Evolutionary conservation across 2,888 invertebrate species (phyloP), one percentile per base, ranked within the genome.

Genomic region (Branchipolynoe longqiensis): DNA sequence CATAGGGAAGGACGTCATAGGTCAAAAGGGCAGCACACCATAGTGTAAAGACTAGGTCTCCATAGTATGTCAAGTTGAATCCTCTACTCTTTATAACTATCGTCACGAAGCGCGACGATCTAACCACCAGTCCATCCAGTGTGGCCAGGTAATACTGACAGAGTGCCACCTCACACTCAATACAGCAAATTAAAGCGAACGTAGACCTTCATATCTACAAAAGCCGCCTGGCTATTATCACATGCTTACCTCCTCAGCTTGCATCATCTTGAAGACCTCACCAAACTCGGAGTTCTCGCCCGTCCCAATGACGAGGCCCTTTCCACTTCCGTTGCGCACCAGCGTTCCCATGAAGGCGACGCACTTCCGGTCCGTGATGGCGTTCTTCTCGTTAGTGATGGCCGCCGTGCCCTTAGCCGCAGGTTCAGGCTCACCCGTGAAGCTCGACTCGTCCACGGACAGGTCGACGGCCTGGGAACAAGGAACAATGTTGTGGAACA

Each of bases 211-310:
- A n/a, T n/a, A n/a, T n/a, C n/a, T n/a, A n/a, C n/a, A n/a, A n/a
- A n/a, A n/a, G n/a, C n/a, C n/a, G n/a, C n/a, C n/a, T n/a, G n/a
- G n/a, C n/a, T n/a, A n/a, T n/a, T n/a, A n/a, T n/a, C n/a, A 3
- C 12, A 18, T 69, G 22, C 87, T 87, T 88, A 94, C 94, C 94
- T 99, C 99, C 94, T 99, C 99, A 0, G 97, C 97, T 94, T 98
- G 97, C 99, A 99, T 99, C 98, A 99, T 98, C 87, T 97, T 97
- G 95, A 99, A 99, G 78, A 99, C 97, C 94, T 99, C 98, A 0
- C 99, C 99, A 95, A 99, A 99, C 93, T 99, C 98, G 59, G 99
- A 99, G 87, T 98, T 97, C 90, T 97, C 97, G 0, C 98, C 99
- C 0, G 98, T 99, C 92, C 97, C 98, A 8, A 99, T 98, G 2